phyloP scores from a whole-genome alignment of 1,140 invertebrate genomes.

The Hylaeus volcanicus region DNA sequence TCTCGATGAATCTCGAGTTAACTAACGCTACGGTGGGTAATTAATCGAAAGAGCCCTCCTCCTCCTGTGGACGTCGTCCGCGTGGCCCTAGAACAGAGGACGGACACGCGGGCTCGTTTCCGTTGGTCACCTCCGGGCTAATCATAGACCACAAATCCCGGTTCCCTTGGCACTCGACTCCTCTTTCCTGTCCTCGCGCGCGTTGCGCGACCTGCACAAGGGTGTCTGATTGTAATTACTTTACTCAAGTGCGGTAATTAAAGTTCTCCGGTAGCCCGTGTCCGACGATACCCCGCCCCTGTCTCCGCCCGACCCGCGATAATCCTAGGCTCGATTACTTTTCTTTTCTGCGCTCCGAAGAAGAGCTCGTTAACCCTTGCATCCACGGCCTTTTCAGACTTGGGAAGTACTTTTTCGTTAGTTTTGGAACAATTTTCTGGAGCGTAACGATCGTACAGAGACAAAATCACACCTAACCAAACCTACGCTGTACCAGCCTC shows the following conservation, averaged over 20 bases:
- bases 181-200: slow-evolving; percentile 59
- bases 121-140: slow-evolving; percentile 73
- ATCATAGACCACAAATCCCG: slow-evolving; percentile 76
- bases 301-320: slow-evolving; percentile 43
- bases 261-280: slow-evolving; percentile 75
- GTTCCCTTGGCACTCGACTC: slow-evolving; percentile 76
- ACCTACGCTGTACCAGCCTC: too few species aligned
- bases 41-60: slow-evolving; percentile 79
- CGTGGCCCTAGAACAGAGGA: slow-evolving; percentile 46
- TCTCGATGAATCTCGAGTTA: slow-evolving; percentile 79
- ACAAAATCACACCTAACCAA: too few species aligned
- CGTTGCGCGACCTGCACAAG: slow-evolving; percentile 59
- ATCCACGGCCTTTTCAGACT: background rate
- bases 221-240: slow-evolving; percentile 81
- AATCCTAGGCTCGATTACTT: slow-evolving; percentile 67
- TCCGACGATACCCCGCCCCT: slow-evolving; percentile 39
- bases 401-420: background rate
- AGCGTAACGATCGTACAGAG: too few species aligned
- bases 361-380: slow-evolving; percentile 15
- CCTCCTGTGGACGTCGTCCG: slow-evolving; percentile 34
- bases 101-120: slow-evolving; percentile 61
- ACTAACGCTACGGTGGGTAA: slow-evolving; percentile 74
- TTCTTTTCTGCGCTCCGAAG: slow-evolving; percentile 49
- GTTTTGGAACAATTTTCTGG: too few species aligned
- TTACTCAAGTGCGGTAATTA: slow-evolving; percentile 80